These are phyloP conservation scores for Trachymyrmex cornetzi DNA, from an alignment of 1,140 invertebrate genomes.

Conservation along the genomic window DNA sequence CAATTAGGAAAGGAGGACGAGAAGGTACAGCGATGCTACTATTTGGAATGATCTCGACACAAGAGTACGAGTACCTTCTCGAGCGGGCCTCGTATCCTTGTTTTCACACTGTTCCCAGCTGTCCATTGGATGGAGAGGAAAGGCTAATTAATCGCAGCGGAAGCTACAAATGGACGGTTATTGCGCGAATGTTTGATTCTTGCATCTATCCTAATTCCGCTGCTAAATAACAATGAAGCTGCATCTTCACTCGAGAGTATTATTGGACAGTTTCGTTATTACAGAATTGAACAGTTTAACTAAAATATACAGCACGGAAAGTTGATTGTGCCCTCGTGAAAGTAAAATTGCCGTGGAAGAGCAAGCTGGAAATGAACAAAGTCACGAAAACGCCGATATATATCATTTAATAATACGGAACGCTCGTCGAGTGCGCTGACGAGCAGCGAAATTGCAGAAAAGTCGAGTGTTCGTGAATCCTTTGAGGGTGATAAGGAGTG, in stretches of 20 bases:
- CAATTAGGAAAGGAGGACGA: slow-evolving; percentile 71
- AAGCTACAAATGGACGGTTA: slow-evolving; percentile 61
- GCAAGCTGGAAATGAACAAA: background rate
- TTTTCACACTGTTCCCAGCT: slow-evolving; percentile 76
- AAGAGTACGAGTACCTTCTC: slow-evolving; percentile 69
- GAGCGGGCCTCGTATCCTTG: slow-evolving; percentile 67
- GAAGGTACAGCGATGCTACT: slow-evolving; percentile 67
- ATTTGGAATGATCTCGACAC: slow-evolving; percentile 79
- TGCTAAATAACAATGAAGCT: background rate
- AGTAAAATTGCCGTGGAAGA: background rate
- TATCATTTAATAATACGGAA: slow-evolving; percentile 64
- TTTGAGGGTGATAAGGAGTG: slow-evolving; percentile 72
- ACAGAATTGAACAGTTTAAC: slow-evolving; percentile 17
- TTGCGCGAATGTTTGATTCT: slow-evolving; percentile 34
- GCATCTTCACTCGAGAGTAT: slow-evolving; percentile 6
- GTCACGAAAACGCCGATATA: slow-evolving; percentile 2
- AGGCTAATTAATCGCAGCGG: slow-evolving; percentile 71
- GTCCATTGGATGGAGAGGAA: slow-evolving; percentile 14
- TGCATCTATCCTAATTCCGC: slow-evolving; percentile 15
- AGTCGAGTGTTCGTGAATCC: slow-evolving; percentile 68
- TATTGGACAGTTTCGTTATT: slow-evolving; percentile 38
- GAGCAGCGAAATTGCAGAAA: slow-evolving; percentile 67
- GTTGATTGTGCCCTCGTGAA: slow-evolving; percentile 40
- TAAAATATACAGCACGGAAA: slow-evolving; percentile 28
- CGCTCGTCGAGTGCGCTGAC: slow-evolving; percentile 11